Base-by-base conservation (phyloP, 2,888 invertebrate genomes). In the Xiphydria camelus region DNA sequence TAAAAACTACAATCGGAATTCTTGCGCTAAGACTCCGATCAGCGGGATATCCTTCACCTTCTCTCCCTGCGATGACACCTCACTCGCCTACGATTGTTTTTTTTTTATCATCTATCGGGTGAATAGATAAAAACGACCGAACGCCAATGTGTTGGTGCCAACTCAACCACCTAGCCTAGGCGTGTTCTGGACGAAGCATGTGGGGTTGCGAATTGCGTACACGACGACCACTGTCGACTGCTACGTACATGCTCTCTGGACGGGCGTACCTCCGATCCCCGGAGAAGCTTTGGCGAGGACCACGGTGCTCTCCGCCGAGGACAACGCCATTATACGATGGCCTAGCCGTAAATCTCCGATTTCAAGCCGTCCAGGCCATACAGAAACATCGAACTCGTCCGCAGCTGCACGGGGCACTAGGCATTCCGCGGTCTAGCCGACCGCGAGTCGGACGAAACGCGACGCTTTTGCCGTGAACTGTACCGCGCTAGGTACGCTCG, bases 321-420 rank as follows among this genome's bases (percentile, higher is more conserved):
- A 61, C 64, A 75, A 67, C 72, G 73, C 72, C 74, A 75, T 76
- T 66, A 64, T 67, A 52, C 55, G 40, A 50, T 47, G 39, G 49
- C 46, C 47, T 39, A 40, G 53, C 47, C 50, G 44, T 45, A 4
- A 29, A 18, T 40, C 36, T 47, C 36, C 45, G 47, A 54, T 49
- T 52, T 56, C 53, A 58, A 47, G 47, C 52, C 50, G 44, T 20
- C 34, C 34, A 39, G 45, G 45, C 32, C 47, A 55, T 56, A 52
- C 53, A 52, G 59, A 55, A 53, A 52, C 62, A 56, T 57, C 57
- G 64, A 58, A 53, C 47, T 55, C 39, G 51, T 53, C 49, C 25
- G 52, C 51, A 53, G 47, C 45, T 57, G 50, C 54, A 58, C 62
- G 61, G 61, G 57, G 50, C 56, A 66, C 57, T 63, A 61, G 61